phyloP scores from a whole-genome alignment of 1,140 invertebrate species.

The Helicoverpa zea region DNA sequence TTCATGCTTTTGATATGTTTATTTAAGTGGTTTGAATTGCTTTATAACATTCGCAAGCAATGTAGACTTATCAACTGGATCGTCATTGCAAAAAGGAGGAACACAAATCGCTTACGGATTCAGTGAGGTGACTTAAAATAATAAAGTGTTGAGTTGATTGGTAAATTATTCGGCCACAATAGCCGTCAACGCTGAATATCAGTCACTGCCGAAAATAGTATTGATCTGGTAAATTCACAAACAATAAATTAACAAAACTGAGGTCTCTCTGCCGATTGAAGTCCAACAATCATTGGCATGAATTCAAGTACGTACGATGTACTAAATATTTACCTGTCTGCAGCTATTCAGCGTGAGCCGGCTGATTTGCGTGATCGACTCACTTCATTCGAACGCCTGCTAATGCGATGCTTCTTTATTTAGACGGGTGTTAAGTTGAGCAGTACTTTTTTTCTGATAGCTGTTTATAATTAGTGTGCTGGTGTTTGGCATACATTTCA shows the following conservation, averaged over 20 bases:
- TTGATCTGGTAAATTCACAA: slow-evolving; percentile 64
- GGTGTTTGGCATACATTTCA: slow-evolving; percentile 72
- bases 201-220: slow-evolving; percentile 55
- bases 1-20: slow-evolving; percentile 3
- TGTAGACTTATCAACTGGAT: background rate
- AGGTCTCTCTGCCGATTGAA: slow-evolving; percentile 78
- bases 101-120: slow-evolving; percentile 3
- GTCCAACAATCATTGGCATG: slow-evolving; percentile 80
- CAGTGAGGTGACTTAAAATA: background rate
- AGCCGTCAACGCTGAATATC: slow-evolving; percentile 39
- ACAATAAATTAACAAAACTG: slow-evolving; percentile 76
- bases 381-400: slow-evolving; percentile 53
- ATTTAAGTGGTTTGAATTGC: background rate
- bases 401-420: slow-evolving; percentile 65
- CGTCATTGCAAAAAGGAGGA: slow-evolving; percentile 6
- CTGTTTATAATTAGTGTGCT: slow-evolving; percentile 72
- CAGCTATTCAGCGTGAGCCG: slow-evolving; percentile 68
- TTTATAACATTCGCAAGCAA: background rate
- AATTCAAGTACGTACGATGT: slow-evolving; percentile 76
- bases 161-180: slow-evolving; percentile 26
- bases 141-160: slow-evolving; percentile 6
- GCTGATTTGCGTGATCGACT: slow-evolving; percentile 64
- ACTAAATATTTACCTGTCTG: slow-evolving; percentile 82
- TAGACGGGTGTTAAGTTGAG: slow-evolving; percentile 59
- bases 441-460: slow-evolving; percentile 64